phyloP scores from a whole-genome alignment of 2,113 vertebrate genomes.

The Hemiscyllium ocellatum region DNA sequence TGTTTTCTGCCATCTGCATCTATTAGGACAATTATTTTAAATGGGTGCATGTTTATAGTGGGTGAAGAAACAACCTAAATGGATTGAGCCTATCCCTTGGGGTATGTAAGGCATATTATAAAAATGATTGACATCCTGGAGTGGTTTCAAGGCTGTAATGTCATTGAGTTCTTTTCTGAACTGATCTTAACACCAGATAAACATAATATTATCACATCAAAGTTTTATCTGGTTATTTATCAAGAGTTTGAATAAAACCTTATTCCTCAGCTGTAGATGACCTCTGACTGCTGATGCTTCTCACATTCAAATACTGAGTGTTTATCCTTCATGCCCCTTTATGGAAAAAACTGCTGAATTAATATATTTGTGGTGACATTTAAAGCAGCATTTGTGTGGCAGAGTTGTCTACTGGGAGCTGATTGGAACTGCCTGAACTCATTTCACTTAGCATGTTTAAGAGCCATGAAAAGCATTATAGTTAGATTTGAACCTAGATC shows the following conservation, averaged over 20 bases:
- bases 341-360: slow-evolving; percentile 9
- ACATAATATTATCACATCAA: slow-evolving; percentile 16
- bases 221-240: not conserved
- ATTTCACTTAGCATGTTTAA: slow-evolving; percentile 18
- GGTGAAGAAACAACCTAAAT: not conserved
- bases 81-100: not conserved
- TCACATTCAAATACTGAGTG: not conserved
- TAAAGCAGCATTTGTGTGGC: not conserved
- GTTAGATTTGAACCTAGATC: not conserved
- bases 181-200: slow-evolving; percentile 12
- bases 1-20: not conserved
- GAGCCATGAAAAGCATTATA: slow-evolving; percentile 20
- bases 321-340: slow-evolving; percentile 4
- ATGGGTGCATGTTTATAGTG: not conserved
- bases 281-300: not conserved
- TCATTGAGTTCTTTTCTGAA: not conserved
- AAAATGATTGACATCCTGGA: not conserved
- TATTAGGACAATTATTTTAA: not conserved
- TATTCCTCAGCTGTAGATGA: not conserved
- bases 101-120: not conserved
- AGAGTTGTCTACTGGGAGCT: not conserved
- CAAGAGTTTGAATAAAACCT: not conserved
- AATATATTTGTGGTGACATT: slow-evolving; percentile 3
- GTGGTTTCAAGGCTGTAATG: not conserved
- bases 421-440: not conserved